Percentiles rank a stretch among this genome's conserved stretches.
These are phyloP conservation scores for Lethenteron camtschaticum DNA, from an alignment of 2,113 vertebrate species.

Conservation along the genomic window DNA sequence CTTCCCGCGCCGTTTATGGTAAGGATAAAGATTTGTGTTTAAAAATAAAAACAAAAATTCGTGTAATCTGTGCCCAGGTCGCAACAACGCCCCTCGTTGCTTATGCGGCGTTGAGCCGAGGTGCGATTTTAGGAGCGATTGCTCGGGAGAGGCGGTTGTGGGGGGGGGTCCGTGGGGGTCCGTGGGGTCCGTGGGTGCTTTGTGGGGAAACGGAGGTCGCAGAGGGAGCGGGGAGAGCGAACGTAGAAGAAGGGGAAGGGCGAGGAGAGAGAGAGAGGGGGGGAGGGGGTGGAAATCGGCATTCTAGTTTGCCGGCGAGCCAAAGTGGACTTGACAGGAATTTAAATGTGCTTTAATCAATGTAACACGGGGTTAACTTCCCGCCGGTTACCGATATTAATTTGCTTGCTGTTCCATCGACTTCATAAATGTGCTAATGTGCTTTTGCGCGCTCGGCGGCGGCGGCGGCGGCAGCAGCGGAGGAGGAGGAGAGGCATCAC, in stretches of 20 bases:
- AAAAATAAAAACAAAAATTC: no score
- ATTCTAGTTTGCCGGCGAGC: conserved; percentile 13
- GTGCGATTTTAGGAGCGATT: no score
- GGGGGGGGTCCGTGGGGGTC: neutral
- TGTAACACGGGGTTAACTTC: conserved; percentile 16
- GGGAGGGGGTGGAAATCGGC: neutral
- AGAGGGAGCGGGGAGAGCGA: neutral
- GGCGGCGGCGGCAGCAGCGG: neutral
- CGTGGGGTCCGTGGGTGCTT: neutral
- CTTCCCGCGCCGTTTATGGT: no score
- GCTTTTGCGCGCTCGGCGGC: conserved; percentile 8
- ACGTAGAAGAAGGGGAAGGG: neutral
- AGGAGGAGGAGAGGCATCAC: no score
- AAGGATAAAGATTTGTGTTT: no score
- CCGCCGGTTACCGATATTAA: conserved; percentile 32
- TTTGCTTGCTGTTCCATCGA: conserved; percentile 13
- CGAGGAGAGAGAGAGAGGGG: neutral
- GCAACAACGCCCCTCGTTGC: no score
- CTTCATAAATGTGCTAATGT: conserved; percentile 14
- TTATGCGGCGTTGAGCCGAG: no score
- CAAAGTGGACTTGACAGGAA: conserved; percentile 50
- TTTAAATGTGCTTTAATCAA: conserved; percentile 47
- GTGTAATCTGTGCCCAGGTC: no score
- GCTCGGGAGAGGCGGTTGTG: neutral
- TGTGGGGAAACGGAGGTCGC: neutral